These are phyloP conservation scores for Acanthopagrus latus DNA, from an alignment of 2,797 vertebrate genomes.

Conservation along the genomic window DNA sequence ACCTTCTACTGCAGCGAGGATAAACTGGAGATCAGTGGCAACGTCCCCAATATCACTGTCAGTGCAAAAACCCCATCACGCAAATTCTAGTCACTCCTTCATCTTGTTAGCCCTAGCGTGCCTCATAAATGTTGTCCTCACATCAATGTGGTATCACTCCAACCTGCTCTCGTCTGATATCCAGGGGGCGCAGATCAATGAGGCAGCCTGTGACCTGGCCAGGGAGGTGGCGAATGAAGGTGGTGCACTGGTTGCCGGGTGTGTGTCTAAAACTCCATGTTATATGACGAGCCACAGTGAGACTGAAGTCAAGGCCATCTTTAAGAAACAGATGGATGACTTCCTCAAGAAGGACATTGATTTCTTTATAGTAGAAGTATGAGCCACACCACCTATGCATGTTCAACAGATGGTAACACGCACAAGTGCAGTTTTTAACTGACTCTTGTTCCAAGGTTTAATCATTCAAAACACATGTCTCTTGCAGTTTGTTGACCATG, in stretches of 20 bases:
- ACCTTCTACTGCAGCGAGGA: slow-evolving; percentile 95
- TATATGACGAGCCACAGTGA: slow-evolving; percentile 90
- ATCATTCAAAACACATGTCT: not conserved
- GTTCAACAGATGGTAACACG: not conserved
- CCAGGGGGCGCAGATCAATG: slow-evolving; percentile 91
- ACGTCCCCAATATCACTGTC: slow-evolving; percentile 83
- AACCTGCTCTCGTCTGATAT: slow-evolving; percentile 9
- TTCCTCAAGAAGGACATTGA: slow-evolving; percentile 92
- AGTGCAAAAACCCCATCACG: slow-evolving; percentile 16
- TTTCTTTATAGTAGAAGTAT: slow-evolving; percentile 93
- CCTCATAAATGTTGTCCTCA: not conserved
- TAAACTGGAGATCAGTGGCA: slow-evolving; percentile 93
- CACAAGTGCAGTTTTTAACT: not conserved
- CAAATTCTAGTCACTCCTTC: slow-evolving; percentile 56
- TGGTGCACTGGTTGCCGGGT: slow-evolving; percentile 90
- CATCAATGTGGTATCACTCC: not conserved
- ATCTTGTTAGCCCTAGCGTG: slow-evolving; percentile 25
- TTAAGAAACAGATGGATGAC: slow-evolving; percentile 90
- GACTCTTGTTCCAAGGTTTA: not conserved
- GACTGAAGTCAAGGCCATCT: slow-evolving; percentile 88
- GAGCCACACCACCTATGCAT: not conserved
- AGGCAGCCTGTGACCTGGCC: slow-evolving; percentile 93
- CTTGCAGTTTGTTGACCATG: slow-evolving; percentile 90
- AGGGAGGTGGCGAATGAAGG: slow-evolving; percentile 91
- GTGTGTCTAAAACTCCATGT: slow-evolving; percentile 92